Percentiles rank a stretch among this genome's conserved stretches.
Conservation (phyloP, 2,797 vertebrate species). For the Pangasius sanitwongsei region DNA sequence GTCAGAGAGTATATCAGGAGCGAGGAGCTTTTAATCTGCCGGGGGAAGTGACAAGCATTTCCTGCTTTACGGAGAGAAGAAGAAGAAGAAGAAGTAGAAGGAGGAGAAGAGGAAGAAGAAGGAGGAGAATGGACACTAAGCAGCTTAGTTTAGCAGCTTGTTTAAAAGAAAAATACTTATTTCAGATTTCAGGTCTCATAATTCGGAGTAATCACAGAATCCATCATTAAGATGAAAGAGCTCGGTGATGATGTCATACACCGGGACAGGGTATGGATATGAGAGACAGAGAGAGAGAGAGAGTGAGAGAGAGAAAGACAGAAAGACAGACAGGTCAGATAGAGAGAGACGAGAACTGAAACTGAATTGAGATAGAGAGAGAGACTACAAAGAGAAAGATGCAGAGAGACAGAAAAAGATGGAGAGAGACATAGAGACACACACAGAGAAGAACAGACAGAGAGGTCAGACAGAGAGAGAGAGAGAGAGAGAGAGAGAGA, state of each 20-base stretch:
- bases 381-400: no score
- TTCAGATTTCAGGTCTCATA: not conserved
- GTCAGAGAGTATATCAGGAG: no score
- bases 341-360: not conserved
- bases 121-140: slow-evolving; percentile 47
- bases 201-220: slow-evolving; percentile 53
- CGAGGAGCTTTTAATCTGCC: not conserved
- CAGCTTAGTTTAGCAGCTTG: slow-evolving; percentile 32
- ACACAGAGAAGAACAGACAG: not conserved
- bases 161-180: slow-evolving; percentile 41
- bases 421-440: not conserved
- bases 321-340: not conserved
- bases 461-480: not conserved
- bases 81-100: slow-evolving; percentile 15
- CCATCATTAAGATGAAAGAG: slow-evolving; percentile 52
- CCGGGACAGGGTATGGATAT: not conserved
- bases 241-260: slow-evolving; percentile 36
- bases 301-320: not conserved
- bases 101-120: slow-evolving; percentile 56
- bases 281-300: not conserved
- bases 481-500: no score
- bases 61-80: not conserved
- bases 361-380: not conserved
- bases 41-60: slow-evolving; percentile 32
- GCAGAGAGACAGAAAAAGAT: no score